Percentiles rank a stretch among this genome's conserved stretches.
These are phyloP conservation scores for Cossypha dichroa DNA, from an alignment of 2,797 vertebrate genomes.

Conservation along the genomic window DNA sequence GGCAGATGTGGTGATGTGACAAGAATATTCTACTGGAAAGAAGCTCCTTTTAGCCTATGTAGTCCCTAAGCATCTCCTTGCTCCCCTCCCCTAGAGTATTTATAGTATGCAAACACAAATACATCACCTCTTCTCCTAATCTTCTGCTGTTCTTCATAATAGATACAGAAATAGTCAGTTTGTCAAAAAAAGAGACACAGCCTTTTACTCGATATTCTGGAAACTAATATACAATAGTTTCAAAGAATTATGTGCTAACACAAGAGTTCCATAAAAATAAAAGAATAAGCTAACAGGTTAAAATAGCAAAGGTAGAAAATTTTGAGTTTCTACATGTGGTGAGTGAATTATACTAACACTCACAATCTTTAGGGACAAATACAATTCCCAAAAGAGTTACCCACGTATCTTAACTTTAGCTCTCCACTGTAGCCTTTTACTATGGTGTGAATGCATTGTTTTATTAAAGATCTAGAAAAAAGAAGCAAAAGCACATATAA, in stretches of 20 bases:
- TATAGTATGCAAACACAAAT: not conserved
- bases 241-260: not conserved
- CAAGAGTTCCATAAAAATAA: not conserved
- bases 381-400: not conserved
- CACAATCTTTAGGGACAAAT: not conserved
- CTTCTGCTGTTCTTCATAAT: not conserved
- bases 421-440: not conserved
- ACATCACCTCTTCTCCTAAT: not conserved
- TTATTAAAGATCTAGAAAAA: constrained; percentile 9
- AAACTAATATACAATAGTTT: not conserved
- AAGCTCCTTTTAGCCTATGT: not conserved
- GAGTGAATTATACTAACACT: not conserved
- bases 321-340: not conserved
- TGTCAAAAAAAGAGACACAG: not conserved
- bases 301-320: not conserved
- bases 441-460: not conserved
- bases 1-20: not conserved
- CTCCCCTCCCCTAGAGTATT: not conserved
- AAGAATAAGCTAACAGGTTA: not conserved
- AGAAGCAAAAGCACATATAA: not conserved
- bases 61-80: not conserved
- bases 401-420: not conserved
- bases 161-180: not conserved
- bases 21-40: not conserved
- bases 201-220: not conserved